Conservation (phyloP, 2,888 invertebrate species). For the Thecophora atra region DNA sequence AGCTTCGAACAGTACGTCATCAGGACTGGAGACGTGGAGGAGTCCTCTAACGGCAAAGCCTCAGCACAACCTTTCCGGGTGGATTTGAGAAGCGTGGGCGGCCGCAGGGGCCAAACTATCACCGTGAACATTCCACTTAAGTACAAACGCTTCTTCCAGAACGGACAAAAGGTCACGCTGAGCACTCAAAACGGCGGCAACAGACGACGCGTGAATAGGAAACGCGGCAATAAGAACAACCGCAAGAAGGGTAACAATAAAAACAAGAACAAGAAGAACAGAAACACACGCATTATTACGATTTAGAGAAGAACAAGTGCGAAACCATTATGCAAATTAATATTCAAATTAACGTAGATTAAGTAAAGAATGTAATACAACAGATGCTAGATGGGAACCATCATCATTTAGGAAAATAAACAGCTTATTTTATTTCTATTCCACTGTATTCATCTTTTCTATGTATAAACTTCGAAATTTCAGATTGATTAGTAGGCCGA, state of each 20-base stretch:
- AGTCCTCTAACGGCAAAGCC: slow-evolving; percentile 51
- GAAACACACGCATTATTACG: neutral
- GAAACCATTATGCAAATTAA: too few relatives aligned
- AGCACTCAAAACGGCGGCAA: slow-evolving; percentile 39
- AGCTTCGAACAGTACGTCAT: slow-evolving; percentile 56
- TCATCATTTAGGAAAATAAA: neutral
- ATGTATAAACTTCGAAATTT: too few relatives aligned
- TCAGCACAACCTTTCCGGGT: slow-evolving; percentile 47
- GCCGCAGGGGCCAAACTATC: slow-evolving; percentile 52
- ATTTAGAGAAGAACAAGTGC: neutral
- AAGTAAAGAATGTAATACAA: too few relatives aligned
- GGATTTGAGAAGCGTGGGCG: slow-evolving; percentile 52
- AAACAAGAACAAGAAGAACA: neutral
- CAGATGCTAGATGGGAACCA: too few relatives aligned
- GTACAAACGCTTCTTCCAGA: slow-evolving; percentile 59
- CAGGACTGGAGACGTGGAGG: slow-evolving; percentile 49
- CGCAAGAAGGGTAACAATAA: slow-evolving; percentile 47
- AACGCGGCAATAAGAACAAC: slow-evolving; percentile 50
- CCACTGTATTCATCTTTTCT: too few relatives aligned
- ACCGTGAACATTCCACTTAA: slow-evolving; percentile 57
- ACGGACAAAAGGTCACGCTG: slow-evolving; percentile 58
- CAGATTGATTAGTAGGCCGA: too few relatives aligned
- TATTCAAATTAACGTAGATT: too few relatives aligned
- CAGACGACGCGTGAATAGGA: slow-evolving; percentile 49
- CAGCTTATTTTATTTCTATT: neutral